phyloP scores from a whole-genome alignment of 2,113 vertebrate species.

The Barbus barbus region DNA sequence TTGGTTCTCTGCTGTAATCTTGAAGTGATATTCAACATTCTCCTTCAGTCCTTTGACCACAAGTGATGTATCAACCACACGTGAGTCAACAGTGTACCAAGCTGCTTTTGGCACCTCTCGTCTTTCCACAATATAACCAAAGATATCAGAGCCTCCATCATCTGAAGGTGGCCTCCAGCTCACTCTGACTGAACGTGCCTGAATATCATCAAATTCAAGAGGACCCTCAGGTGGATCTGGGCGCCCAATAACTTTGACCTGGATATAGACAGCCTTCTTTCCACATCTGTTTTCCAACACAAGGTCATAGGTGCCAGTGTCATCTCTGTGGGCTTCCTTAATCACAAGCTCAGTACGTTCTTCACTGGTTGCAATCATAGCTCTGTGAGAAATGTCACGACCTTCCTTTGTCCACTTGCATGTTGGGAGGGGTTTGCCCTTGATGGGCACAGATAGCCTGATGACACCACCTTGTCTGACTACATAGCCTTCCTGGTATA shows the following conservation, averaged over 20 bases:
- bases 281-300: constrained; percentile 97
- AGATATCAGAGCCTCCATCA: constrained; percentile 91
- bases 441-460: constrained; percentile 91
- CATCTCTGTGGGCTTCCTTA: constrained; percentile 93
- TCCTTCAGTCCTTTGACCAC: constrained; percentile 97
- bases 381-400: constrained; percentile 88
- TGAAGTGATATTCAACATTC: constrained; percentile 97
- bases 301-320: constrained; percentile 94
- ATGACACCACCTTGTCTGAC: constrained; percentile 95
- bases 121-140: constrained; percentile 92
- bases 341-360: constrained; percentile 96
- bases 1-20: constrained; percentile 93
- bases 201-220: constrained; percentile 96
- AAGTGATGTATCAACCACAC: constrained; percentile 88
- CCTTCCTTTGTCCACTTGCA: constrained; percentile 99
- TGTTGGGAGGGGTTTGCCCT: constrained; percentile 92
- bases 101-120: constrained; percentile 95
- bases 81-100: constrained; percentile 93
- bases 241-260: constrained; percentile 95
- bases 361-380: constrained; percentile 94
- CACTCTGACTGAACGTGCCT: constrained; percentile 92
- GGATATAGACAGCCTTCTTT: constrained; percentile 94
- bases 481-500: constrained; percentile 91
- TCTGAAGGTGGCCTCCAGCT: constrained; percentile 95
- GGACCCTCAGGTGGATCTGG: constrained; percentile 94